A percentile compares a stretch with the other conserved stretches of the same genome.
phyloP scores from a whole-genome alignment of 2,797 vertebrate genomes.

The Anolis apletophallus region DNA sequence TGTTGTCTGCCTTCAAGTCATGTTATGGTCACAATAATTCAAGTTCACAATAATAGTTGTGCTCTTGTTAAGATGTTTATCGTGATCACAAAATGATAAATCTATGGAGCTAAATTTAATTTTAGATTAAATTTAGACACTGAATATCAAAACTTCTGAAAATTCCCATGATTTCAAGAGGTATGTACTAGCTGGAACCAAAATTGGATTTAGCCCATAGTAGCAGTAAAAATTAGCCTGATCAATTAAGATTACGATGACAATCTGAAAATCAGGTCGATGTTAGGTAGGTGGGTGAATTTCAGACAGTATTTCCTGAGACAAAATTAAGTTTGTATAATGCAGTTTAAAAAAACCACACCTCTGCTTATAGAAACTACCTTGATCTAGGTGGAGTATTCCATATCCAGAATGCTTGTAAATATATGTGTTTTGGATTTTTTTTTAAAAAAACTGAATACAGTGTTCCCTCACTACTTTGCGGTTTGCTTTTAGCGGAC shows the following conservation, averaged over 20 bases:
- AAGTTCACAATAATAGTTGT: too few relatives aligned
- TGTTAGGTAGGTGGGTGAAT: not conserved
- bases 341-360: not conserved
- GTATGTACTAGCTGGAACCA: too few relatives aligned
- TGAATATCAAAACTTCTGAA: too few relatives aligned
- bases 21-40: too few relatives aligned
- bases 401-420: too few relatives aligned
- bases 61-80: conserved; percentile 30
- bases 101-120: not conserved
- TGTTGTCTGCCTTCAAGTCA: too few relatives aligned
- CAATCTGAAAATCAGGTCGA: not conserved
- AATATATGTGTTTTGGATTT: too few relatives aligned
- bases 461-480: too few relatives aligned
- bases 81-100: conserved; percentile 16
- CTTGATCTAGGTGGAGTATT: too few relatives aligned
- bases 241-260: not conserved
- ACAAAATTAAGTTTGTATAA: not conserved
- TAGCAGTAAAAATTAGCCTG: not conserved
- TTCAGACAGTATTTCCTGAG: not conserved
- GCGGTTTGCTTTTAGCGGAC: too few relatives aligned
- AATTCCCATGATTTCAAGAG: too few relatives aligned
- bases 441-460: too few relatives aligned
- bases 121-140: not conserved
- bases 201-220: not conserved
- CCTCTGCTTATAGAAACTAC: not conserved